Percentiles rank a stretch among this genome's conserved stretches.
Evolutionary conservation across 2,888 invertebrate genomes (phyloP).

Genomic region (Trachelus tabidus): DNA sequence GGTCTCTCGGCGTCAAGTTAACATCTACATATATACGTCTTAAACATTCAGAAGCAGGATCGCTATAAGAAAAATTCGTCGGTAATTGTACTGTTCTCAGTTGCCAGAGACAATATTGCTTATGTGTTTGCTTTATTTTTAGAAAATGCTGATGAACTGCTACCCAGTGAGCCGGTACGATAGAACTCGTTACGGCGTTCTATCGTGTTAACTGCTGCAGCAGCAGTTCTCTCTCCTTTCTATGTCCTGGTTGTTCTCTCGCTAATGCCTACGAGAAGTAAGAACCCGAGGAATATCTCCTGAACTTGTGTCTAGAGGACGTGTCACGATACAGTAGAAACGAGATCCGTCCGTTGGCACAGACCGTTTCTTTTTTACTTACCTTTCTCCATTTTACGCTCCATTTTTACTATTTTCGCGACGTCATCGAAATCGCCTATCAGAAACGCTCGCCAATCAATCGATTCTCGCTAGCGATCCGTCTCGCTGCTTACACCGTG

Average conservation of each 20-base stretch:
- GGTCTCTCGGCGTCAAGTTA: neutral
- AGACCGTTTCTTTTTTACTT: neutral
- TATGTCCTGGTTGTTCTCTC: neutral
- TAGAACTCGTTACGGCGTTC: neutral
- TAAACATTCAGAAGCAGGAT: neutral
- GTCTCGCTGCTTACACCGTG: neutral
- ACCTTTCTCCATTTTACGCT: neutral
- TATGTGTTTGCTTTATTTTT: neutral
- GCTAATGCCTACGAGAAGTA: neutral
- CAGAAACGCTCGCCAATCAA: neutral
- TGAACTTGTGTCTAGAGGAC: neutral
- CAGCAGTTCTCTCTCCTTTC: neutral
- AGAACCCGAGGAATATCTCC: neutral
- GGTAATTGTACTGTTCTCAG: neutral
- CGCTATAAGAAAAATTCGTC: neutral
- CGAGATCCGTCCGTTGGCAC: neutral
- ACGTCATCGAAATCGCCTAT: neutral
- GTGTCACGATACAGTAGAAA: neutral
- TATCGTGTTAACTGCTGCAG: neutral
- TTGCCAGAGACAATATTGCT: neutral
- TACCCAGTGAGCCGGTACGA: neutral
- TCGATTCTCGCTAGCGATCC: neutral
- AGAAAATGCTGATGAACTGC: neutral
- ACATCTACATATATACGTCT: neutral
- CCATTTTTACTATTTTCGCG: neutral